Conservation (phyloP, 2,888 invertebrate species). For the Pachycephus smyrnensis region DNA sequence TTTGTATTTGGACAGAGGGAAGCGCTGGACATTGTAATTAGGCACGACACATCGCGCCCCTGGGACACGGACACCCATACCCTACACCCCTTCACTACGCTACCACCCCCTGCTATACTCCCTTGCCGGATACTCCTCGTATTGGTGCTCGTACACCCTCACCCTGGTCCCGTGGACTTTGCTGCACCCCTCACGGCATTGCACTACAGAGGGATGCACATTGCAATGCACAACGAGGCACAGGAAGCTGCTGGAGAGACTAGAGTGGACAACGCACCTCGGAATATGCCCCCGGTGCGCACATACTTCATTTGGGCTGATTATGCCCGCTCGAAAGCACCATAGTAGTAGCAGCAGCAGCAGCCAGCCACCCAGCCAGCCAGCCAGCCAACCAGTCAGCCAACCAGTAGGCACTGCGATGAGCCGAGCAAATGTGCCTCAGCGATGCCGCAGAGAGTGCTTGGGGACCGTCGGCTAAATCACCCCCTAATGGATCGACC, state of each 20-base stretch:
- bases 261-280: constrained; percentile 20
- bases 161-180: constrained; percentile 15
- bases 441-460: constrained; percentile 20
- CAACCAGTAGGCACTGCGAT: too few species aligned
- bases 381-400: not conserved
- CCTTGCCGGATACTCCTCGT: constrained; percentile 16
- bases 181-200: too few species aligned
- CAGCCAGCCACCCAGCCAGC: too few species aligned
- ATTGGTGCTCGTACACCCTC: constrained; percentile 20
- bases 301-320: constrained; percentile 60
- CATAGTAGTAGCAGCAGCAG: not conserved
- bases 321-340: constrained; percentile 43
- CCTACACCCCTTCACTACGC: too few species aligned
- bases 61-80: constrained; percentile 46
- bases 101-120: not conserved
- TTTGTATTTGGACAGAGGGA: constrained; percentile 61
- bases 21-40: constrained; percentile 65
- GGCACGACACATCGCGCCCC: constrained; percentile 64
- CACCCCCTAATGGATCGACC: constrained; percentile 58
- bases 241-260: too few species aligned
- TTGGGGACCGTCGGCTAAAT: constrained; percentile 54
- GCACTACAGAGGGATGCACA: too few species aligned
- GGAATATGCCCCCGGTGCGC: constrained; percentile 48
- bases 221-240: too few species aligned
- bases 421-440: not conserved